A percentile compares a stretch with the other conserved stretches of the same genome.
Conservation (phyloP, 2,888 invertebrate species). For the Idaea aversata region DNA sequence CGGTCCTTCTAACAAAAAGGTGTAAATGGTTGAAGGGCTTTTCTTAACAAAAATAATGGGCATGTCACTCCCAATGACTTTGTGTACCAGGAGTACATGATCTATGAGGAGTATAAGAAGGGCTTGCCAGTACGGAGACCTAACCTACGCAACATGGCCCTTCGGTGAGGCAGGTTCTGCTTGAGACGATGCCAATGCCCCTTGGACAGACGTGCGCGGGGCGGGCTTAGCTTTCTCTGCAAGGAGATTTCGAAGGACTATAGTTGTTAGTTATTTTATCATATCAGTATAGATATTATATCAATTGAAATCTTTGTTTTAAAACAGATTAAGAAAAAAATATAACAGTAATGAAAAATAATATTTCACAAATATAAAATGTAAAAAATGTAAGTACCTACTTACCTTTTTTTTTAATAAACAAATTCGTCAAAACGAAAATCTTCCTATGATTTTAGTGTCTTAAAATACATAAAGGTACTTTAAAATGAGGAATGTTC, state of each 20-base stretch:
- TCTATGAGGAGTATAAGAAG: slow-evolving; percentile 39
- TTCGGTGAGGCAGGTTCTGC: slow-evolving; percentile 24
- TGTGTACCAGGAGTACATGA: slow-evolving; percentile 69
- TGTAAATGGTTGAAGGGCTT: slow-evolving; percentile 70
- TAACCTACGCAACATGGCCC: slow-evolving; percentile 25
- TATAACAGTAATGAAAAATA: no score
- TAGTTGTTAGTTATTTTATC: no score
- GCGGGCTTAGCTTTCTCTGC: background rate
- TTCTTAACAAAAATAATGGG: slow-evolving; percentile 75
- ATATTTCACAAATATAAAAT: no score
- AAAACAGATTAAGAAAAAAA: no score
- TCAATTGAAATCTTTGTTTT: no score
- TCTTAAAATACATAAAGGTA: no score
- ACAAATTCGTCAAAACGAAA: no score
- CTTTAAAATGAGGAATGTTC: no score
- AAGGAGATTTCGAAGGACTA: background rate
- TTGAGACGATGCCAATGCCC: slow-evolving; percentile 2
- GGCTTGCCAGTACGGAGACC: slow-evolving; percentile 31
- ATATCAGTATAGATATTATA: no score
- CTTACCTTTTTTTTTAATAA: no score
- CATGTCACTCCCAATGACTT: slow-evolving; percentile 82
- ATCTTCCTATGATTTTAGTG: no score
- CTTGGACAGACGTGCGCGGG: background rate
- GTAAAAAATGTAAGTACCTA: no score
- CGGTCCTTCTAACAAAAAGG: slow-evolving; percentile 46